Evolutionary conservation across 2,113 vertebrate genomes (phyloP), one percentile per base, ranked within the genome.

Genomic region (Jacana jacana): DNA sequence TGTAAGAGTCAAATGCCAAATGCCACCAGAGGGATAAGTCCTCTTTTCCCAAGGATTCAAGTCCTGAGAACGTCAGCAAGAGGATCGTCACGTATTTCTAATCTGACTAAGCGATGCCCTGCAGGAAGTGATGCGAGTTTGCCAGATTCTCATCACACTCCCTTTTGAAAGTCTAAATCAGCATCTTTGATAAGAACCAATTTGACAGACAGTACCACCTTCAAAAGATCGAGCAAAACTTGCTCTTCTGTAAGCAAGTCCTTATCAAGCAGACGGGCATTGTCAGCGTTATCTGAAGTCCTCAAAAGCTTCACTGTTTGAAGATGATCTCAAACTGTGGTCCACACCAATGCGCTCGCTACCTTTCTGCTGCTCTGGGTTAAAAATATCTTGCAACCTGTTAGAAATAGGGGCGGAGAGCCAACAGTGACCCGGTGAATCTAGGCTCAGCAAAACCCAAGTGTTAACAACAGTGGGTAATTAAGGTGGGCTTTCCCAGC

Each of bases 121-220:
- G 81, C 60, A 95, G 95, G 93, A 93, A 89, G 54, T 5, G 77
- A 79, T 65, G 81, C 0, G 1, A 91, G 42, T 48, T 51, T 33
- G 35, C 48, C 69, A 88, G 65, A 72, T 90, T 78, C 70, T 88
- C 92, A 79, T 69, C 76, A 68, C 0, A 0, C 57, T 95, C 81
- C 61, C 68, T 91, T 94, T 61, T 81, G 80, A 95, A 97, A 94
- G 91, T 33, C 77, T 61, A 93, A 71, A 93, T 88, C 82, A 64
- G 89, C 79, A 88, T 68, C 64, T 90, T 92, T 84, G 96, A 93
- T 93, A 96, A 86, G 88, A 94, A 86, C 57, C 60, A 84, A 94
- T 84, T 75, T n/a, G 80, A 96, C 60, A 93, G 79, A 11, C 4
- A 19, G 49, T 10, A 81, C 42, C 77, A 65, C 73, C 83, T 91